Percentiles rank a stretch among this genome's conserved stretches.
phyloP scores from a whole-genome alignment of 2,888 invertebrate species.

The Cheilosia scutellata region DNA sequence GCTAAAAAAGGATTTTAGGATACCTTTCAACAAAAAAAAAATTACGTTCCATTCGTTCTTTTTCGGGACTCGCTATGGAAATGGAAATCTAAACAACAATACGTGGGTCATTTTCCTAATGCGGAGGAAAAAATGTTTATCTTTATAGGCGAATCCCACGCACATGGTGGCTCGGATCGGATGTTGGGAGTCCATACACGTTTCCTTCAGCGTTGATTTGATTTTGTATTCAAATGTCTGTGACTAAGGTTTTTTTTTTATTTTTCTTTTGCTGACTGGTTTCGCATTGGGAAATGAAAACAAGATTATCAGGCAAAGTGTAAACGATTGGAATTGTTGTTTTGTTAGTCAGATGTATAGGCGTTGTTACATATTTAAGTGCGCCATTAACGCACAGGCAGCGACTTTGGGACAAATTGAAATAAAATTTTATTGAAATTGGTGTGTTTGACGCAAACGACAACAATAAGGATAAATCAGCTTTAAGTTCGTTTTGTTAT shows the following conservation, averaged over 20 bases:
- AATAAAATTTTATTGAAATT: slow-evolving; percentile 3
- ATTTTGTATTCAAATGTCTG: slow-evolving; percentile 70
- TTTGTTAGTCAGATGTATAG: slow-evolving; percentile 1
- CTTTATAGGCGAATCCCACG: slow-evolving; percentile 53
- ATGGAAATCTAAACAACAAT: slow-evolving; percentile 70
- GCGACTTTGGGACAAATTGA: not conserved
- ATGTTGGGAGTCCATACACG: slow-evolving; percentile 63
- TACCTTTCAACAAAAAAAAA: slow-evolving; percentile 4
- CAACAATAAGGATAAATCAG: not conserved
- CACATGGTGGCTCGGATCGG: slow-evolving; percentile 50
- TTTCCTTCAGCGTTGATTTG: slow-evolving; percentile 65
- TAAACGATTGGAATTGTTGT: slow-evolving; percentile 42
- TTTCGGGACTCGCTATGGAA: slow-evolving; percentile 42
- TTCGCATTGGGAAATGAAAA: slow-evolving; percentile 43
- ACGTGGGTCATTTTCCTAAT: slow-evolving; percentile 75
- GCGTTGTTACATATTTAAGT: not conserved
- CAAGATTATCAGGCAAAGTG: slow-evolving; percentile 48
- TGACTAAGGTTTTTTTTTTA: slow-evolving; percentile 27
- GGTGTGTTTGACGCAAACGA: not conserved
- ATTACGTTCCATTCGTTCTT: not conserved
- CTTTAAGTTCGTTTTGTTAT: not conserved
- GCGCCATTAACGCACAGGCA: not conserved
- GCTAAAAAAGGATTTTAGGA: slow-evolving; percentile 51
- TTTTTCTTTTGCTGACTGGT: not conserved
- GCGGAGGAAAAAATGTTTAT: slow-evolving; percentile 62